Percentiles rank a stretch among this genome's conserved stretches.
Conservation (phyloP, 2,888 invertebrate genomes). For the Leucoptera coffeella region DNA sequence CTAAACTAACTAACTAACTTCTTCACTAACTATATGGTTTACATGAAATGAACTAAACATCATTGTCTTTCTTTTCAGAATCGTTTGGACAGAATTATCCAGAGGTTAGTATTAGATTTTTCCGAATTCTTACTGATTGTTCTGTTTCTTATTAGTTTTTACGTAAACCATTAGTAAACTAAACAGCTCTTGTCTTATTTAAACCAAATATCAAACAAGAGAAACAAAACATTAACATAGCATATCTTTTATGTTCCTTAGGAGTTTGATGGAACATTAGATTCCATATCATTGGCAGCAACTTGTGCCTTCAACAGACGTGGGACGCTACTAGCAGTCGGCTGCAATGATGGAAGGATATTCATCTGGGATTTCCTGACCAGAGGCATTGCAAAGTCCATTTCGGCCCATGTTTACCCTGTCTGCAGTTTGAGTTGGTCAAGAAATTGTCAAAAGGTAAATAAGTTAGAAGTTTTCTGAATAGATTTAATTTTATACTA, state of each 20-base stretch:
- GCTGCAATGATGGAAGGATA: slow-evolving; percentile 97
- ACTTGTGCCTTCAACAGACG: slow-evolving; percentile 92
- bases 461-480: background rate
- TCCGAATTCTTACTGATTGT: no score
- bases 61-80: slow-evolving; percentile 47
- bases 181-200: no score
- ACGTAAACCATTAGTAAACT: no score
- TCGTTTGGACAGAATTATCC: slow-evolving; percentile 92
- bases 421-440: slow-evolving; percentile 86
- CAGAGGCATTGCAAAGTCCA: slow-evolving; percentile 93
- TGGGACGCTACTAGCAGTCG: slow-evolving; percentile 94
- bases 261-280: slow-evolving; percentile 95
- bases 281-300: slow-evolving; percentile 91
- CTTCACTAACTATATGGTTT: no score
- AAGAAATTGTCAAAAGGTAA: slow-evolving; percentile 65
- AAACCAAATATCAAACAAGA: no score
- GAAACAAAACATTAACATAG: background rate
- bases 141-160: no score
- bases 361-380: slow-evolving; percentile 99
- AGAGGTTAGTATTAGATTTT: slow-evolving; percentile 65
- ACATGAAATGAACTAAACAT: background rate
- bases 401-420: slow-evolving; percentile 95
- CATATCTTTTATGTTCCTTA: slow-evolving; percentile 15
- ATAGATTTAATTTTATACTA: no score
- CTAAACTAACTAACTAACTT: no score